Evolutionary conservation across 2,113 vertebrate species (phyloP), one percentile per base, ranked within the genome.

Genomic region (Heloderma charlesbogerti): DNA sequence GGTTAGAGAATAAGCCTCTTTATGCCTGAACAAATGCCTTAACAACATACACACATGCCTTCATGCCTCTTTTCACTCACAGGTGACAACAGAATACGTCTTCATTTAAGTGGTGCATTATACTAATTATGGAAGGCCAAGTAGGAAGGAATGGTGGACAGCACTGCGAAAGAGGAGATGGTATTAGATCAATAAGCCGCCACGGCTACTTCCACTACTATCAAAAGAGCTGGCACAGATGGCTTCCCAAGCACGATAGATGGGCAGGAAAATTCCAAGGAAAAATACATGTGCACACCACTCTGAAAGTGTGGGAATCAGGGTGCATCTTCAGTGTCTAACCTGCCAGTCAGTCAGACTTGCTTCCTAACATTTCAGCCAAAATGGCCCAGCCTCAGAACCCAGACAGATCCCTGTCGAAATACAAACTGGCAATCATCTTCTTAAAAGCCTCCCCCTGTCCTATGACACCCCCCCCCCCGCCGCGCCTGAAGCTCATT

Each of bases 321-420:
- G 1, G 7, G 3, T 1, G 18, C 8, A 12, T 27, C 16, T 20
- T 40, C 13, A 45, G 45, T 29, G 20, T 16, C n/a, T 60, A 13
- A 13, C 29, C 27, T 87, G 51, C 84, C 91, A 87, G 72, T 18
- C 84, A 63, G 90, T 18, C 84, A 63, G 90, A 86, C 91, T 83
- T 88, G 87, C 95, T 92, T 93, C 93, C 82, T 88, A n/a, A 7
- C 51, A 88, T 25, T 93, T 90, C 93, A 92, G 95, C 91, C 87
- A 91, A 1, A 2, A 51, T 3, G 2, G 8, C 43, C 16, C 43
- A 25, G 45, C 51, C 37, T 80, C 67, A 16, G 43, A 72, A 54
- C 92, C 92, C 95, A 93, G 92, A 89, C 22, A n/a, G 34, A 66
- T 92, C 75, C 90, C 93, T 89, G 94, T 95, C n/a, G 89, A 94